These are phyloP conservation scores for Porites cylindrica DNA, from an alignment of 92 coral and sea anemone species.

Conservation along the genomic window DNA sequence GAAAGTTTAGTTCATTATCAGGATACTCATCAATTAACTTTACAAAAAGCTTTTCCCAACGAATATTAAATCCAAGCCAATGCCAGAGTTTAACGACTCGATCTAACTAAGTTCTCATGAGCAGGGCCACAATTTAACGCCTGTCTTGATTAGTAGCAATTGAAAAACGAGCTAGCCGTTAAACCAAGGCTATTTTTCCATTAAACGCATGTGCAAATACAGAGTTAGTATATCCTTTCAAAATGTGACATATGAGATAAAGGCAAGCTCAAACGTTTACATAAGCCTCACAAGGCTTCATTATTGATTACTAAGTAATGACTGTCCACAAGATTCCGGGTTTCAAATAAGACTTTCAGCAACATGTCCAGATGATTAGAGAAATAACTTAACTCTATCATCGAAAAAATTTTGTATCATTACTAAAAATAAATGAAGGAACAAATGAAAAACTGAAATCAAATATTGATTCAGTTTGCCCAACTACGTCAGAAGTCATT, in stretches of 20 bases:
- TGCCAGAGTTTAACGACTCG: neutral
- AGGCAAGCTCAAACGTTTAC: constrained; percentile 17
- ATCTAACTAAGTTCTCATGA: neutral
- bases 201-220: neutral
- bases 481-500: neutral
- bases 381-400: neutral
- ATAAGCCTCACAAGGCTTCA: constrained; percentile 8
- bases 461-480: constrained; percentile 7
- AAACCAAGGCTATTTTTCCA: constrained; percentile 6
- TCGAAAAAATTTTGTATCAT: neutral
- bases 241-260: constrained; percentile 21
- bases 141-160: neutral
- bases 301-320: constrained; percentile 13
- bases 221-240: constrained; percentile 7
- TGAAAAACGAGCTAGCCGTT: neutral
- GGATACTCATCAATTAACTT: neutral
- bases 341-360: neutral
- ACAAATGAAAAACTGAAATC: neutral
- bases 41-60: neutral
- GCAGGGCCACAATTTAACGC: neutral
- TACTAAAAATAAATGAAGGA: neutral
- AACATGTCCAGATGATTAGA: neutral
- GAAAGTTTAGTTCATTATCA: neutral
- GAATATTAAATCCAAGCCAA: neutral
- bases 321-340: neutral